phyloP scores from a whole-genome alignment of 2,888 invertebrate genomes.

The Eustalomyia histrio region DNA sequence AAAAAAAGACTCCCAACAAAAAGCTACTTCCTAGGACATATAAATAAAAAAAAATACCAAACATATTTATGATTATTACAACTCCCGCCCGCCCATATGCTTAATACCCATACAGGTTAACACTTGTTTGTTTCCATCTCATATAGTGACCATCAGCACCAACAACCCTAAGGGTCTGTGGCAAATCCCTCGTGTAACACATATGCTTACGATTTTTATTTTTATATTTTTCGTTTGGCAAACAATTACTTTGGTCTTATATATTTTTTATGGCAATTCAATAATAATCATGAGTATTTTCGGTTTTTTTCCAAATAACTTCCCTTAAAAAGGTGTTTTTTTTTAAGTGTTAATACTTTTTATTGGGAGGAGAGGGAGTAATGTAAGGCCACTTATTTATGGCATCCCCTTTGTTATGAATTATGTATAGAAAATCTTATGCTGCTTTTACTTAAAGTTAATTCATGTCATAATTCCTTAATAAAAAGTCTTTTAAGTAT shows the following conservation, averaged over 20 bases:
- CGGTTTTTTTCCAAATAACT: slow-evolving; percentile 22
- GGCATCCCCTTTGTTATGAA: slow-evolving; percentile 26
- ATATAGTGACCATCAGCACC: slow-evolving; percentile 23
- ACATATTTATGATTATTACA: slow-evolving; percentile 39
- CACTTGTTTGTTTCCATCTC: slow-evolving; percentile 4
- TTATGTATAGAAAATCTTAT: slow-evolving; percentile 26
- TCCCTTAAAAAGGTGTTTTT: slow-evolving; percentile 39
- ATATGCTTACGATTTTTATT: slow-evolving; percentile 39
- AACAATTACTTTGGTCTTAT: slow-evolving; percentile 35
- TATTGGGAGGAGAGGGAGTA: neutral
- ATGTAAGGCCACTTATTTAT: slow-evolving; percentile 27
- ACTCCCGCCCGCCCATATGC: neutral
- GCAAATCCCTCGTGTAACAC: slow-evolving; percentile 58
- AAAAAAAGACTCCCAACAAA: slow-evolving; percentile 18
- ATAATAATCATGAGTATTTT: slow-evolving; percentile 50
- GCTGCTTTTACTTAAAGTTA: slow-evolving; percentile 11
- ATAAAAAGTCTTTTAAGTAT: neutral
- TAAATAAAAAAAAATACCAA: slow-evolving; percentile 9
- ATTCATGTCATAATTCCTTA: slow-evolving; percentile 19
- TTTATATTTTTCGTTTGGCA: slow-evolving; percentile 18
- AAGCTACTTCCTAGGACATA: slow-evolving; percentile 15
- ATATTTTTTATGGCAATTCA: slow-evolving; percentile 55
- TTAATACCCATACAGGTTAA: slow-evolving; percentile 28
- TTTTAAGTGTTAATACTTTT: slow-evolving; percentile 56
- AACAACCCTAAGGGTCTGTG: neutral